A percentile compares a stretch with the other conserved stretches of the same genome.
These are phyloP conservation scores for Scolanthus callimorphus DNA, from an alignment of 92 coral and sea anemone genomes.

Conservation along the genomic window DNA sequence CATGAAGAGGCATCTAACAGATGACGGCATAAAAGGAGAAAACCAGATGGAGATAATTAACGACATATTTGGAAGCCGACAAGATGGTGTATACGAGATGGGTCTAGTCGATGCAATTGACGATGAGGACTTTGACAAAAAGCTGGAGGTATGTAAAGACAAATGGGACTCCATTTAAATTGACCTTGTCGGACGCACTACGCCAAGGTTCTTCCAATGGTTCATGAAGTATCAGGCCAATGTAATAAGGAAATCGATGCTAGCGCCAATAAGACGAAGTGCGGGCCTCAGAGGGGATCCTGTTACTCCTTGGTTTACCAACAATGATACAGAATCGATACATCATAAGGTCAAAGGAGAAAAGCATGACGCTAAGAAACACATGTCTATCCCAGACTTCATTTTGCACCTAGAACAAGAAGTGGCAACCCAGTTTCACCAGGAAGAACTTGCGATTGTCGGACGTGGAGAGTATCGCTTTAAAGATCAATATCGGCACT, in stretches of 20 bases:
- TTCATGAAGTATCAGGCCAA: conserved; percentile 25
- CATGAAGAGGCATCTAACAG: conserved; percentile 22
- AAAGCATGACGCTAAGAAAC: conserved; percentile 2
- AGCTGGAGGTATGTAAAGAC: conserved; percentile 24
- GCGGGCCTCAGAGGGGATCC: conserved; percentile 34
- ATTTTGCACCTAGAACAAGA: conserved; percentile 23
- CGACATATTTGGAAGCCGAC: conserved; percentile 38
- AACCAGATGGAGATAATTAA: no score
- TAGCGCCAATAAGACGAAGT: conserved; percentile 27
- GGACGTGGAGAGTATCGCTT: conserved; percentile 19
- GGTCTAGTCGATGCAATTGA: conserved; percentile 30
- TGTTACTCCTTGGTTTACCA: conserved; percentile 40
- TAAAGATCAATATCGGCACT: conserved; percentile 9
- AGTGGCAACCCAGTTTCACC: conserved; percentile 9
- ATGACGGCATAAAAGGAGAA: conserved; percentile 22
- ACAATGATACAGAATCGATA: conserved; percentile 3
- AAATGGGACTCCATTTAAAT: conserved; percentile 32
- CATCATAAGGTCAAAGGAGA: conserved; percentile 17
- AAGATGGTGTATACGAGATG: conserved; percentile 12
- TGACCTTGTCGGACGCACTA: conserved; percentile 3
- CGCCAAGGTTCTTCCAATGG: conserved; percentile 24
- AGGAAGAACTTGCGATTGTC: conserved; percentile 10
- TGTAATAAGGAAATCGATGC: conserved; percentile 37
- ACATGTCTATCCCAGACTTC: conserved; percentile 23
- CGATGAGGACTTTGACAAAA: conserved; percentile 29